Percentiles rank a stretch among this genome's conserved stretches.
phyloP scores from a whole-genome alignment of 2,888 invertebrate genomes.

The Trypoxylon attenuatum region DNA sequence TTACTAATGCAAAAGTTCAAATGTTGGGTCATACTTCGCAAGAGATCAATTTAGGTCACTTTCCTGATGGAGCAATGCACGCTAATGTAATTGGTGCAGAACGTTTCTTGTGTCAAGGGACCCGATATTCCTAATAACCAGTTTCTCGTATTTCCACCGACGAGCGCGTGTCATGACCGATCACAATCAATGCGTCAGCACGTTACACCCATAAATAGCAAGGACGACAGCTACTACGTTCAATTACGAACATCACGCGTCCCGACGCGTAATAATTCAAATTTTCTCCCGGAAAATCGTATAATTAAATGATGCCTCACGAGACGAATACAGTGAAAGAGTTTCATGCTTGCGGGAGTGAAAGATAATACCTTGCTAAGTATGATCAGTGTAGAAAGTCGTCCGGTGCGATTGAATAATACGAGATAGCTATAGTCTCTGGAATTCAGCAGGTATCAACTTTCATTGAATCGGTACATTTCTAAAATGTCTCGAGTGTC shows the following conservation, averaged over 20 bases:
- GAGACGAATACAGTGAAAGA: too few species aligned
- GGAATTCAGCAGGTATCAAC: background rate
- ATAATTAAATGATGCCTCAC: too few species aligned
- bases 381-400: conserved; percentile 8
- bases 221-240: background rate
- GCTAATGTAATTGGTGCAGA: conserved; percentile 43
- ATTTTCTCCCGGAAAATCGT: background rate
- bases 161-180: background rate
- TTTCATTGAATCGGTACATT: conserved; percentile 1
- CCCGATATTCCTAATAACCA: conserved; percentile 32
- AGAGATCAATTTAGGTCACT: conserved; percentile 19
- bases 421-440: background rate
- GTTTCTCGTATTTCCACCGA: conserved; percentile 34
- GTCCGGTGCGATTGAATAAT: background rate
- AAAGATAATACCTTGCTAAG: background rate
- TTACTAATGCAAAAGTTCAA: too few species aligned
- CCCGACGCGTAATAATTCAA: background rate
- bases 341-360: background rate
- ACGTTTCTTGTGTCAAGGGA: conserved; percentile 37
- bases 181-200: background rate
- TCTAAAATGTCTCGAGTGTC: background rate
- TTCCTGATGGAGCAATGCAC: conserved; percentile 11
- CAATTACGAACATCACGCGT: background rate
- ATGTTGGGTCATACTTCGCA: conserved; percentile 8
- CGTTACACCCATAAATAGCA: background rate